Percentiles rank a stretch among this genome's conserved stretches.
These are phyloP conservation scores for Drosophila mauritiana DNA, from an alignment of 1,140 invertebrate species.

Conservation along the genomic window DNA sequence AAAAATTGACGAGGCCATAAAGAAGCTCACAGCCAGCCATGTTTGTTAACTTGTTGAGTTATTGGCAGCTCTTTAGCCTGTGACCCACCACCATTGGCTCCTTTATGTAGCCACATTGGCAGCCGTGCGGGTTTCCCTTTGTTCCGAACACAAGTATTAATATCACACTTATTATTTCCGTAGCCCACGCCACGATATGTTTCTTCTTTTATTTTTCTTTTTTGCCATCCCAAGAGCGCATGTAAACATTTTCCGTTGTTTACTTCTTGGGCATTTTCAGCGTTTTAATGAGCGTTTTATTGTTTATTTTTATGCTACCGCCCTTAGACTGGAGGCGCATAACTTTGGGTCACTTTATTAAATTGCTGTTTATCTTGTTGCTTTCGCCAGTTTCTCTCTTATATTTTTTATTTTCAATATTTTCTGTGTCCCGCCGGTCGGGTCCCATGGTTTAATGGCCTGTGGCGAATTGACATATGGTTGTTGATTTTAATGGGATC, in stretches of 20 bases:
- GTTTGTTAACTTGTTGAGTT: slow-evolving; percentile 78
- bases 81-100: slow-evolving; percentile 13
- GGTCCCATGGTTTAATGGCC: slow-evolving; percentile 49
- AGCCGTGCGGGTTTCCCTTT: slow-evolving; percentile 32
- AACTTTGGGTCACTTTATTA: slow-evolving; percentile 70
- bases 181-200: slow-evolving; percentile 9
- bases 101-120: slow-evolving; percentile 4
- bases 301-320: slow-evolving; percentile 66
- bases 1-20: slow-evolving; percentile 55
- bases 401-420: slow-evolving; percentile 33
- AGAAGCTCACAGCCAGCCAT: slow-evolving; percentile 42
- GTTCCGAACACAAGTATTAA: slow-evolving; percentile 61
- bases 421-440: slow-evolving; percentile 2
- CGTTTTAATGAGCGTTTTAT: slow-evolving; percentile 59
- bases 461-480: slow-evolving; percentile 65
- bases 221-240: slow-evolving; percentile 9
- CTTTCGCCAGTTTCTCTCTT: slow-evolving; percentile 19
- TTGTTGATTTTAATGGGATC: slow-evolving; percentile 64
- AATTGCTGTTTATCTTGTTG: slow-evolving; percentile 71
- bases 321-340: slow-evolving; percentile 28
- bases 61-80: slow-evolving; percentile 56
- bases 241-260: slow-evolving; percentile 39
- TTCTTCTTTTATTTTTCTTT: slow-evolving; percentile 10
- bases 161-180: slow-evolving; percentile 74
- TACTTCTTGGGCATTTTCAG: slow-evolving; percentile 48